Percentiles rank a stretch among this genome's conserved stretches.
phyloP scores from a whole-genome alignment of 2,888 invertebrate species.

The Furcula furcula region DNA sequence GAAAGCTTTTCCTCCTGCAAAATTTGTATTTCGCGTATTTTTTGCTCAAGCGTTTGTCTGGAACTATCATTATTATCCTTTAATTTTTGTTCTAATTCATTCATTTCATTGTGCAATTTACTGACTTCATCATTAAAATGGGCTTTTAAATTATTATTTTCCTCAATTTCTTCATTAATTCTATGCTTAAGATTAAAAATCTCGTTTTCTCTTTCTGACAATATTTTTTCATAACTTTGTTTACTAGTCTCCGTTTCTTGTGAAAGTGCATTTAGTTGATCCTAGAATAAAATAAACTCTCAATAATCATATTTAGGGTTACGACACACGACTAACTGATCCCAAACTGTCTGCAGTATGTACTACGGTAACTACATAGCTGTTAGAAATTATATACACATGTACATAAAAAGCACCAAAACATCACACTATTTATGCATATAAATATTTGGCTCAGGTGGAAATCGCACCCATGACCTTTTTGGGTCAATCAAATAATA shows the following conservation, averaged over 20 bases:
- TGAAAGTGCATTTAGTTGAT: constrained; percentile 43
- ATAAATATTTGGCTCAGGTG: too few relatives aligned
- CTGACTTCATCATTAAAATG: constrained; percentile 51
- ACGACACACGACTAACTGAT: too few relatives aligned
- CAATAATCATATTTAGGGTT: too few relatives aligned
- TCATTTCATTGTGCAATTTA: constrained; percentile 59
- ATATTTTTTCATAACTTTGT: constrained; percentile 31
- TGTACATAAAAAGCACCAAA: too few relatives aligned
- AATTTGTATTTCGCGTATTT: constrained; percentile 57
- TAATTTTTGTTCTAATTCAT: constrained; percentile 59
- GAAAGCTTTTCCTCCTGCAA: constrained; percentile 65
- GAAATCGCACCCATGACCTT: too few relatives aligned
- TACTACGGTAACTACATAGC: too few relatives aligned
- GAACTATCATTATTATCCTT: constrained; percentile 50
- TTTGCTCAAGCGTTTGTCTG: constrained; percentile 46
- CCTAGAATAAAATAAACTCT: too few relatives aligned
- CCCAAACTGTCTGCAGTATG: too few relatives aligned
- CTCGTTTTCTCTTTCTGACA: constrained; percentile 54
- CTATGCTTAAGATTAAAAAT: constrained; percentile 58
- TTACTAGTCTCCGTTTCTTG: constrained; percentile 47
- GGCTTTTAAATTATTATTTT: constrained; percentile 48
- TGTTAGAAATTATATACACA: too few relatives aligned
- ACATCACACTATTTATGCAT: too few relatives aligned
- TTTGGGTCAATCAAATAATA: too few relatives aligned
- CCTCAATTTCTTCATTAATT: constrained; percentile 62